A percentile compares a stretch with the other conserved stretches of the same genome.
These are phyloP conservation scores for Pseudococcus jackbeardsleyi DNA, from an alignment of 2,888 invertebrate genomes.

Conservation along the genomic window DNA sequence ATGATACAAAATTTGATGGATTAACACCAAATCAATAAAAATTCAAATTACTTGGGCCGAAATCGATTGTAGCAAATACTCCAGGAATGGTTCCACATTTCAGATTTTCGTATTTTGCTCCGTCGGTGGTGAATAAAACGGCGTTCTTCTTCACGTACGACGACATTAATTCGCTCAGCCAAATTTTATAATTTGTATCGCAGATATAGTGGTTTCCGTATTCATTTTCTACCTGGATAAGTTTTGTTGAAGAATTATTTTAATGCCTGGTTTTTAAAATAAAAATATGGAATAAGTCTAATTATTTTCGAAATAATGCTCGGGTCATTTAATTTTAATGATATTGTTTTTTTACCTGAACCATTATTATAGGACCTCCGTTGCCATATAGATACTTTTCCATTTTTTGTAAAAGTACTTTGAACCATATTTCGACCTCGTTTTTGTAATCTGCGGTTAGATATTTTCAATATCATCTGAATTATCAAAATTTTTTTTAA, in stretches of 20 bases:
- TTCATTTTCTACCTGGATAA: slow-evolving; percentile 86
- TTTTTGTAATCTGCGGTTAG: slow-evolving; percentile 73
- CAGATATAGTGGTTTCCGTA: slow-evolving; percentile 87
- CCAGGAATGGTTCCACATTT: slow-evolving; percentile 79
- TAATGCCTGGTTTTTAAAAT: no score
- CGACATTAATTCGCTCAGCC: slow-evolving; percentile 77
- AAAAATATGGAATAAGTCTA: no score
- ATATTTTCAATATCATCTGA: no score
- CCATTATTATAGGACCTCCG: slow-evolving; percentile 88
- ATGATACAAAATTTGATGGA: not conserved
- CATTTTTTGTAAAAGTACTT: slow-evolving; percentile 72
- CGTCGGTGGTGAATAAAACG: slow-evolving; percentile 88
- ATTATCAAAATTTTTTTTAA: not conserved
- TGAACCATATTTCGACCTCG: slow-evolving; percentile 73
- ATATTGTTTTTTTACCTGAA: slow-evolving; percentile 85
- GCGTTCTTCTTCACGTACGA: slow-evolving; percentile 76
- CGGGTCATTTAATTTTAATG: no score
- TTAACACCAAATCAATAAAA: not conserved
- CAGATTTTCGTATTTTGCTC: slow-evolving; percentile 72
- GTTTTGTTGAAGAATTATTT: no score
- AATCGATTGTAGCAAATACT: slow-evolving; percentile 84
- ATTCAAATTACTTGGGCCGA: slow-evolving; percentile 73
- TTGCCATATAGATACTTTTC: slow-evolving; percentile 75
- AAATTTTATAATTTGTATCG: slow-evolving; percentile 78
- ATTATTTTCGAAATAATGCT: no score